Evolutionary conservation across 2,797 vertebrate genomes (phyloP).

Genomic region (Aplochiton taeniatus): DNA sequence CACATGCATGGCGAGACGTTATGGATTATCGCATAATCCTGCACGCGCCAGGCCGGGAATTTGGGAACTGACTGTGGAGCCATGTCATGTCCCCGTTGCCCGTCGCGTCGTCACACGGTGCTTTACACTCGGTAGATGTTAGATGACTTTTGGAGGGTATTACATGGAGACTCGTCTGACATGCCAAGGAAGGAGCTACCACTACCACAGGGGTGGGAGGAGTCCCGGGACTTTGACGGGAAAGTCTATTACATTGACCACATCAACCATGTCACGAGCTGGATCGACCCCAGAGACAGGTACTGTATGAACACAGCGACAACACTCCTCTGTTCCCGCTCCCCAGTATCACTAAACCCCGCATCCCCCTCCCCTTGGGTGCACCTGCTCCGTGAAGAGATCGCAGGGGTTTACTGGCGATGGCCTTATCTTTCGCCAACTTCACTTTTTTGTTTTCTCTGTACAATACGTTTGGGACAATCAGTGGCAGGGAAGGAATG

Average conservation of each 20-base stretch:
- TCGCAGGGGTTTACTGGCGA: too few relatives aligned
- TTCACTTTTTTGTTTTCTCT: too few relatives aligned
- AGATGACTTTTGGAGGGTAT: slow-evolving; percentile 54
- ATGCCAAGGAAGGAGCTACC: slow-evolving; percentile 97
- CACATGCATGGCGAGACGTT: slow-evolving; percentile 22
- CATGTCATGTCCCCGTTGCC: not conserved
- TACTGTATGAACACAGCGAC: slow-evolving; percentile 49
- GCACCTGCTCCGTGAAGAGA: too few relatives aligned
- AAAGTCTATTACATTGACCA: slow-evolving; percentile 96
- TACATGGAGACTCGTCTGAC: slow-evolving; percentile 84
- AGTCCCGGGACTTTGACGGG: slow-evolving; percentile 94
- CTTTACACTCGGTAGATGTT: slow-evolving; percentile 57
- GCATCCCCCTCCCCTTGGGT: too few relatives aligned
- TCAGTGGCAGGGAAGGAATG: too few relatives aligned
- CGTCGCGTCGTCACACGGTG: slow-evolving; percentile 23
- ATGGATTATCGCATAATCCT: slow-evolving; percentile 57
- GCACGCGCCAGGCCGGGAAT: slow-evolving; percentile 21
- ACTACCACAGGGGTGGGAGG: slow-evolving; percentile 96
- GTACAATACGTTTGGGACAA: too few relatives aligned
- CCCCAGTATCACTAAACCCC: too few relatives aligned
- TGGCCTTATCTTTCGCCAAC: too few relatives aligned
- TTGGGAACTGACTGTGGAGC: slow-evolving; percentile 44
- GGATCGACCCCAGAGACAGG: slow-evolving; percentile 97
- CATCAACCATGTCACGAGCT: slow-evolving; percentile 89
- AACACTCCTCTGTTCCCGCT: too few relatives aligned